Percentiles rank a stretch among this genome's conserved stretches.
Evolutionary conservation across 2,113 vertebrate species (phyloP).

Genomic region (Elaphurus davidianus): DNA sequence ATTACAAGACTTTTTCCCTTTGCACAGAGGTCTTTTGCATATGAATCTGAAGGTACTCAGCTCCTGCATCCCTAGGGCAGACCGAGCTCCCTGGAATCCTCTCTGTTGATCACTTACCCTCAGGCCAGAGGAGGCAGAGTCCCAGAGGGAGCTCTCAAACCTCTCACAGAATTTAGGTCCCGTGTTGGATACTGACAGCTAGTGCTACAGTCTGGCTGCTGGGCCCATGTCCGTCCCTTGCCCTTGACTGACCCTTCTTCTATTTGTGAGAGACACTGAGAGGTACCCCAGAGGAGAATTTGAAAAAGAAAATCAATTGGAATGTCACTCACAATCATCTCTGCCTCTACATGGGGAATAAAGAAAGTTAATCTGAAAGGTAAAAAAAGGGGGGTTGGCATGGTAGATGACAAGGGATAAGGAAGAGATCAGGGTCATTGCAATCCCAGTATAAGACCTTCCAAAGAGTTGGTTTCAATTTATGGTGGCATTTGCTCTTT

Average conservation of each 20-base stretch:
- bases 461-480: neutral
- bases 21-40: neutral
- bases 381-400: neutral
- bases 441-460: neutral
- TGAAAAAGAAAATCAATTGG: neutral
- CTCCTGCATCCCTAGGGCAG: neutral
- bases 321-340: neutral
- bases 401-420: neutral
- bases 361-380: neutral
- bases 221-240: neutral
- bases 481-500: neutral
- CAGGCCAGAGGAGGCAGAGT: neutral
- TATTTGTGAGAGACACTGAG: neutral
- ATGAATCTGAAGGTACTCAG: neutral
- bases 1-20: neutral
- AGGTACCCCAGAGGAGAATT: neutral
- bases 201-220: neutral
- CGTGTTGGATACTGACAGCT: fast-evolving
- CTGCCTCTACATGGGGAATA: neutral
- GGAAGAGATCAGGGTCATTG: neutral
- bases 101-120: neutral
- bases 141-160: neutral
- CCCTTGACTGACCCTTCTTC: neutral
- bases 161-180: neutral
- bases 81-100: neutral